Conservation (phyloP, 1,140 invertebrate species). For the Neoseiulus cucumeris region DNA sequence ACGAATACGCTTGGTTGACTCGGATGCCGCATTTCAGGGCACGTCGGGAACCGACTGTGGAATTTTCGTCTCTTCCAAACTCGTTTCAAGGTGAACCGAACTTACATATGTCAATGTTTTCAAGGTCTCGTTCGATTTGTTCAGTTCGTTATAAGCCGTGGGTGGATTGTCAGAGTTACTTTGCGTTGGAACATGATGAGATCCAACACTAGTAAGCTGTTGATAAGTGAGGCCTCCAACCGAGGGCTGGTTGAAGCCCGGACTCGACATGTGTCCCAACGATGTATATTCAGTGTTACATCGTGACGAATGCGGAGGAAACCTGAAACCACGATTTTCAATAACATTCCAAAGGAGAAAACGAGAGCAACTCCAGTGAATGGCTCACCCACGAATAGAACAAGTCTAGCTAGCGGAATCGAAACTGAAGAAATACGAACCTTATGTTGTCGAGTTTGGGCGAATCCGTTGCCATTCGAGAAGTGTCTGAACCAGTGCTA, state of each 20-base stretch:
- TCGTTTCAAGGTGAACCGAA: background rate
- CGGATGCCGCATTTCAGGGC: too few relatives aligned
- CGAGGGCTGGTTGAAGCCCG: background rate
- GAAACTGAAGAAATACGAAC: background rate
- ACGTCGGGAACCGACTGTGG: too few relatives aligned
- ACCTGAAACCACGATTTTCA: background rate
- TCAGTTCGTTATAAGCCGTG: background rate
- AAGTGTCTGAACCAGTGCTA: slow-evolving; percentile 4
- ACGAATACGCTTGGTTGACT: background rate
- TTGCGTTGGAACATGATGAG: background rate
- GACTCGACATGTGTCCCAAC: slow-evolving; percentile 6
- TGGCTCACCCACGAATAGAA: too few relatives aligned
- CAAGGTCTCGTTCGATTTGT: background rate
- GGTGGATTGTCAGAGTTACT: background rate
- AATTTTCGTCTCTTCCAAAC: too few relatives aligned
- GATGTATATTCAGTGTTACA: background rate
- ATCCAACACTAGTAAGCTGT: background rate
- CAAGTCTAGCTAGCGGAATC: too few relatives aligned
- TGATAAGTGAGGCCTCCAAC: background rate
- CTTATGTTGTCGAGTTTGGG: background rate
- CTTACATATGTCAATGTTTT: background rate
- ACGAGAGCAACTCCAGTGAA: background rate
- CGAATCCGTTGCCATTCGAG: background rate
- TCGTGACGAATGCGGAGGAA: background rate
- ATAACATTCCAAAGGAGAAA: background rate